These are phyloP conservation scores for Ophioderma brevispina DNA, from an alignment of 35 echinoderm and acorn worm genomes.

Conservation along the genomic window DNA sequence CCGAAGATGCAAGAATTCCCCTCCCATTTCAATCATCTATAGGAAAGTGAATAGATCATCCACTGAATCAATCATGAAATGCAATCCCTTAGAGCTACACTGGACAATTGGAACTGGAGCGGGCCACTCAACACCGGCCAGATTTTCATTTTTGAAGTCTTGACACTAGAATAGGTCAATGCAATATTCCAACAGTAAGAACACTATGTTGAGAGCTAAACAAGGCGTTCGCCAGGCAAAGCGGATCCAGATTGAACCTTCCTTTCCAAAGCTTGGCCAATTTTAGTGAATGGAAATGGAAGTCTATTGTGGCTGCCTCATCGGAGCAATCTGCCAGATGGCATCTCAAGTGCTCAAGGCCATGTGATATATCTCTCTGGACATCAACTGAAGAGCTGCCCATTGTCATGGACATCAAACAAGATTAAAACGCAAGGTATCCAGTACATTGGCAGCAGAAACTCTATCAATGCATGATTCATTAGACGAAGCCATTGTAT, in stretches of 20 bases:
- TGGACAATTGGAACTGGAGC: slow-evolving; percentile 49
- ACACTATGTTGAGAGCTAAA: slow-evolving; percentile 30
- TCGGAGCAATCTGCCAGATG: background rate
- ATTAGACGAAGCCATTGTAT: background rate
- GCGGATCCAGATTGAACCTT: background rate
- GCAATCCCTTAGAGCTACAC: slow-evolving; percentile 32
- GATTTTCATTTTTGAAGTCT: slow-evolving; percentile 57
- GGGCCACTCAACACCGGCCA: slow-evolving; percentile 41
- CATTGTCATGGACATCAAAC: background rate
- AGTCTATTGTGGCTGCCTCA: slow-evolving; percentile 26
- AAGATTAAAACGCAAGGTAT: background rate
- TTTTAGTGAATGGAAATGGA: slow-evolving; percentile 30
- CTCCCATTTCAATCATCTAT: background rate
- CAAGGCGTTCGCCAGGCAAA: slow-evolving; percentile 21
- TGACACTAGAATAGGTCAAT: slow-evolving; percentile 44
- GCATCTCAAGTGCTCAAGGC: slow-evolving; percentile 22
- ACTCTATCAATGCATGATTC: slow-evolving; percentile 7
- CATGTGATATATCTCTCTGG: slow-evolving; percentile 32
- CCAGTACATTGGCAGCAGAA: background rate
- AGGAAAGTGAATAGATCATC: slow-evolving; percentile 31
- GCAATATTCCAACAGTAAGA: slow-evolving; percentile 46
- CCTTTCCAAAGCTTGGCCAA: background rate
- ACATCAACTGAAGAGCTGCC: slow-evolving; percentile 2
- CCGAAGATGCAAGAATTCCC: slow-evolving; percentile 43
- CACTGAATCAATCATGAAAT: slow-evolving; percentile 48